Conservation (phyloP, 2,888 invertebrate species). For the Mythimna pallens region DNA sequence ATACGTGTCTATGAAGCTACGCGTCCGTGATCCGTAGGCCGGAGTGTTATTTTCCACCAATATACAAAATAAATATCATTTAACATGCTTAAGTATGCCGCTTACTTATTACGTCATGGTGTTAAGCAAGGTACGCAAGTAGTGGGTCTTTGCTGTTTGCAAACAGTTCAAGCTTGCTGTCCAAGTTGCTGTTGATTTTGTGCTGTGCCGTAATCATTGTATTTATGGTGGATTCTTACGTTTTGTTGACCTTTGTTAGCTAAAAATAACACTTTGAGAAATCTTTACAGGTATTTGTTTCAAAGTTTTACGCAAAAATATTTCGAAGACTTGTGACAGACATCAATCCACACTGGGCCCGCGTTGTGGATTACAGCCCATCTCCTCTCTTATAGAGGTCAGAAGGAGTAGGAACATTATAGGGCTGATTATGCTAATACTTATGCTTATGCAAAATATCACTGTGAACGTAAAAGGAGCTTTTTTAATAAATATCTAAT, state of each 20-base stretch:
- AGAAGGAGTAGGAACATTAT: too few species aligned
- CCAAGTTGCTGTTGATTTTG: constrained; percentile 15
- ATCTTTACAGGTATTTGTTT: not conserved
- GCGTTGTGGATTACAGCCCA: too few species aligned
- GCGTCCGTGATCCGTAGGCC: too few species aligned
- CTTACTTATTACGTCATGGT: constrained; percentile 43
- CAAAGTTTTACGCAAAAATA: too few species aligned
- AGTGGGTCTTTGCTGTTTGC: constrained; percentile 35
- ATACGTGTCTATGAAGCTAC: too few species aligned
- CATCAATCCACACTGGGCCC: too few species aligned
- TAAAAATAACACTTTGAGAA: constrained; percentile 4
- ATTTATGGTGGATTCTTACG: constrained; percentile 14
- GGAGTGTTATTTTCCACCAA: not conserved
- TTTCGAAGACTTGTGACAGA: too few species aligned
- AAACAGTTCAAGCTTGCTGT: constrained; percentile 24
- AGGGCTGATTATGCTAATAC: too few species aligned
- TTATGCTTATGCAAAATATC: too few species aligned
- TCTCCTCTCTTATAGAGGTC: too few species aligned
- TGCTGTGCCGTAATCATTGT: constrained; percentile 25
- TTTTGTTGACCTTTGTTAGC: constrained; percentile 23
- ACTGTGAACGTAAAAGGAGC: too few species aligned
- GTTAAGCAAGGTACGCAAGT: constrained; percentile 39
- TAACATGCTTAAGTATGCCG: constrained; percentile 48
- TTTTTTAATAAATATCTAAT: too few species aligned
- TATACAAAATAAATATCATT: not conserved